Conservation (phyloP, 2,888 invertebrate species). For the Apodemia zela region DNA sequence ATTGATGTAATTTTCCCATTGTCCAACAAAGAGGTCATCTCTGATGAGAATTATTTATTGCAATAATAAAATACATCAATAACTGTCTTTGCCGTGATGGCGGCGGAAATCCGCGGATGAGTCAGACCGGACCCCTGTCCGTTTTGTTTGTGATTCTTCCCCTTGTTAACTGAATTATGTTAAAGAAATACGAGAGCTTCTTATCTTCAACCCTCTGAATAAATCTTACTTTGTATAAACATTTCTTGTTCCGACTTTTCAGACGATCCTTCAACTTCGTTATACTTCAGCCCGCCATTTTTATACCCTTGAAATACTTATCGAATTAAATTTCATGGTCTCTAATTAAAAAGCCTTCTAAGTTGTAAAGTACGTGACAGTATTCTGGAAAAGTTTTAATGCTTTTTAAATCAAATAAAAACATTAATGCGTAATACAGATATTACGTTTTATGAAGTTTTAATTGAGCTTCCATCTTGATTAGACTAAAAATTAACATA, state of each 20-base stretch:
- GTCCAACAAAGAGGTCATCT: background rate
- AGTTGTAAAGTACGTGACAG: conserved; percentile 14
- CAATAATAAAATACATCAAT: conserved; percentile 59
- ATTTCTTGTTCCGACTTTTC: conserved; percentile 32
- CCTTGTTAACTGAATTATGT: conserved; percentile 65
- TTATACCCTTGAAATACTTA: conserved; percentile 33
- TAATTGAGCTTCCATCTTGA: conserved; percentile 5
- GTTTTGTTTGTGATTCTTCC: conserved; percentile 54
- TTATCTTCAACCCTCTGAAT: conserved; percentile 59
- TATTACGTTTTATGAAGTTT: conserved; percentile 13
- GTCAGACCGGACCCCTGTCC: conserved; percentile 54
- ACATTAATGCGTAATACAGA: conserved; percentile 10
- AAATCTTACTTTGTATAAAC: conserved; percentile 56
- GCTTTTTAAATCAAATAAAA: conserved; percentile 16
- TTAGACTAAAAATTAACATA: background rate
- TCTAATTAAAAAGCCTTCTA: conserved; percentile 32
- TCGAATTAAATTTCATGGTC: conserved; percentile 33
- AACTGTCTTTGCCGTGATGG: conserved; percentile 56
- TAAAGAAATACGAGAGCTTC: conserved; percentile 60
- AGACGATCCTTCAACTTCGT: conserved; percentile 34
- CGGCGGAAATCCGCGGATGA: conserved; percentile 64
- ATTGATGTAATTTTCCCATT: background rate
- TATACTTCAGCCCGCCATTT: conserved; percentile 33
- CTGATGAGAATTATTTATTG: conserved; percentile 41
- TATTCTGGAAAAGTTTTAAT: conserved; percentile 10